These are phyloP conservation scores for Neodiprion lecontei DNA, from an alignment of 1,140 invertebrate species.

Conservation along the genomic window DNA sequence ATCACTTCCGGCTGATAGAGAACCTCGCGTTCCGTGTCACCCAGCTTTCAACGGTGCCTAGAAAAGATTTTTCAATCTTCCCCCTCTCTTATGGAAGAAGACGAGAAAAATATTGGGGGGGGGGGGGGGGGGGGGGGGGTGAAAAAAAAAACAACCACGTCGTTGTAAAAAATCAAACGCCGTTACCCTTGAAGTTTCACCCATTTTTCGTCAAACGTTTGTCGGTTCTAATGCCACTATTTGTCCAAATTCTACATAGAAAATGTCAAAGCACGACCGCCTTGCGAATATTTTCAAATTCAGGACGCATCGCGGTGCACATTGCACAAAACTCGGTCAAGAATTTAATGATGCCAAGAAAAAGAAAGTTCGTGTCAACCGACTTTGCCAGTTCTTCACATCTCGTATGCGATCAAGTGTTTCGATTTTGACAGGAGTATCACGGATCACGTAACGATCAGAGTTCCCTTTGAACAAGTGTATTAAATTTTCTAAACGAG, in stretches of 20 bases:
- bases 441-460: too few relatives aligned
- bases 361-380: too few relatives aligned
- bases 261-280: background rate
- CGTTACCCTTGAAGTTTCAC: background rate
- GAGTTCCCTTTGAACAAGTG: too few relatives aligned
- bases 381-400: too few relatives aligned
- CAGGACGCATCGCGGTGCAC: background rate
- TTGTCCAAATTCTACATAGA: background rate
- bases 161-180: too few relatives aligned
- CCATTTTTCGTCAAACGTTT: background rate
- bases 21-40: background rate
- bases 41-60: background rate
- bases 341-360: background rate
- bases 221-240: background rate
- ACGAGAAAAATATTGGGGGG: too few relatives aligned
- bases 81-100: background rate
- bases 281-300: background rate
- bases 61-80: background rate
- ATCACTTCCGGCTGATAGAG: constrained; percentile 2
- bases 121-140: too few relatives aligned
- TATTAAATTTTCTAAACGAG: too few relatives aligned
- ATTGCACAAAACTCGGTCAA: background rate
- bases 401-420: too few relatives aligned
- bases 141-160: too few relatives aligned
- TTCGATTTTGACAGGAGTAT: too few relatives aligned